Evolutionary conservation across 1,140 invertebrate species (phyloP).

Genomic region (Zaprionus gabonicus): DNA sequence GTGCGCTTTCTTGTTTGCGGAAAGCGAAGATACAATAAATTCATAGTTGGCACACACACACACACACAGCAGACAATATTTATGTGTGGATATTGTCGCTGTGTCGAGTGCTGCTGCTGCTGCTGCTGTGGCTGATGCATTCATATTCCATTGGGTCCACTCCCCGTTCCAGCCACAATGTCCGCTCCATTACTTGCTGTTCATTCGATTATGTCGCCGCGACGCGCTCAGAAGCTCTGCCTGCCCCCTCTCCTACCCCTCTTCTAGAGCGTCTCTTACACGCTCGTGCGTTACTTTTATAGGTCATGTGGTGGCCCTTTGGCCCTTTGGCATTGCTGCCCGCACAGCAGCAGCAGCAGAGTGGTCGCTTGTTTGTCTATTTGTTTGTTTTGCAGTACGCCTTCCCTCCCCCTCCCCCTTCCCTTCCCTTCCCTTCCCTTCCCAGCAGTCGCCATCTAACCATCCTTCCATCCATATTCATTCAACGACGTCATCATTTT

Average conservation of each 20-base stretch:
- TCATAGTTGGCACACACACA: conserved; percentile 56
- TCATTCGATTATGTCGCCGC: conserved; percentile 72
- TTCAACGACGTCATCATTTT: conserved; percentile 72
- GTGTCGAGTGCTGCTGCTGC: conserved; percentile 35
- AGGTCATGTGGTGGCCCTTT: conserved; percentile 63
- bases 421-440: neutral
- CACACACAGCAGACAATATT: conserved; percentile 18
- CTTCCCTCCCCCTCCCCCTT: neutral
- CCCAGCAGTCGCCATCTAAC: conserved; percentile 2
- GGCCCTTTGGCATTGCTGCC: conserved; percentile 48
- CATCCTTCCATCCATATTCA: conserved; percentile 24
- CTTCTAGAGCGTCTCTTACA: conserved; percentile 7
- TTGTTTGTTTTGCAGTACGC: conserved; percentile 63
- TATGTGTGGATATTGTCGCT: conserved; percentile 41
- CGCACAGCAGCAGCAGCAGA: conserved; percentile 51
- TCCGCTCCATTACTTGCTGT: conserved; percentile 66
- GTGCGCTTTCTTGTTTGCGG: conserved; percentile 74
- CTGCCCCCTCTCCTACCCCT: neutral
- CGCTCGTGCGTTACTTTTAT: conserved; percentile 58
- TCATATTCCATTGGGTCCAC: conserved; percentile 80
- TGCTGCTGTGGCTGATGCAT: conserved; percentile 60
- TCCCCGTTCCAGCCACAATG: conserved; percentile 12
- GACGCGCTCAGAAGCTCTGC: conserved; percentile 11
- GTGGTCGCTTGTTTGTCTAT: conserved; percentile 69
- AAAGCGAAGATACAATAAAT: conserved; percentile 68